A percentile compares a stretch with the other conserved stretches of the same genome.
Conservation (phyloP, 2,113 vertebrate genomes). For the Fregata magnificens region DNA sequence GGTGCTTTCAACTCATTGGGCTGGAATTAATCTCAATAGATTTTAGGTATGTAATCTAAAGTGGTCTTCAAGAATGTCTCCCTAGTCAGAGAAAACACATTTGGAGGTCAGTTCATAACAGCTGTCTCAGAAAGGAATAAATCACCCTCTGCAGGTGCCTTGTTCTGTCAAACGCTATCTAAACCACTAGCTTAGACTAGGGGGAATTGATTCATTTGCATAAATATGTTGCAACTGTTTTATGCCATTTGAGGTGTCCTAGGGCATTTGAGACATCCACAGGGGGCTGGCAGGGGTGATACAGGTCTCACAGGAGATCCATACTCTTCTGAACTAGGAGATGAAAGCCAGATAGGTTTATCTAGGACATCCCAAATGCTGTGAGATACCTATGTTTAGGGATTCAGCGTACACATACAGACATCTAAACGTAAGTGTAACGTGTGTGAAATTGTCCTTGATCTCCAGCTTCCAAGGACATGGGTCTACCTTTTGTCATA, state of each 20-base stretch:
- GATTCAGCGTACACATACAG: neutral
- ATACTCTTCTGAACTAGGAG: neutral
- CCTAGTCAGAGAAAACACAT: neutral
- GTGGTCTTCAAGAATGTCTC: neutral
- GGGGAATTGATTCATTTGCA: neutral
- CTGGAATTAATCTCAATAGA: neutral
- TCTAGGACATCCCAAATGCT: neutral
- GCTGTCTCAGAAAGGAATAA: neutral
- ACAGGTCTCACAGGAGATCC: neutral
- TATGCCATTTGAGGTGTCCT: neutral
- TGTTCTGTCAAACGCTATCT: neutral
- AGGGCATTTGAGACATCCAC: neutral
- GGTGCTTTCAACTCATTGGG: neutral
- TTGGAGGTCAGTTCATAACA: neutral
- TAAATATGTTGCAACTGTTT: neutral
- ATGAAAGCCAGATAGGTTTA: neutral
- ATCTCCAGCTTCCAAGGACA: neutral
- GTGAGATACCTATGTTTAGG: neutral
- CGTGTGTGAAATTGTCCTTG: neutral
- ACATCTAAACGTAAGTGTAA: neutral
- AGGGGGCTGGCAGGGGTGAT: neutral
- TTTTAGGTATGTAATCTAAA: neutral
- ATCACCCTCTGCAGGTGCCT: neutral
- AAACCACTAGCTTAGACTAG: neutral
- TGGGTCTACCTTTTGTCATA: neutral